phyloP scores from a whole-genome alignment of 1,140 invertebrate species.

The Ladona fulva region DNA sequence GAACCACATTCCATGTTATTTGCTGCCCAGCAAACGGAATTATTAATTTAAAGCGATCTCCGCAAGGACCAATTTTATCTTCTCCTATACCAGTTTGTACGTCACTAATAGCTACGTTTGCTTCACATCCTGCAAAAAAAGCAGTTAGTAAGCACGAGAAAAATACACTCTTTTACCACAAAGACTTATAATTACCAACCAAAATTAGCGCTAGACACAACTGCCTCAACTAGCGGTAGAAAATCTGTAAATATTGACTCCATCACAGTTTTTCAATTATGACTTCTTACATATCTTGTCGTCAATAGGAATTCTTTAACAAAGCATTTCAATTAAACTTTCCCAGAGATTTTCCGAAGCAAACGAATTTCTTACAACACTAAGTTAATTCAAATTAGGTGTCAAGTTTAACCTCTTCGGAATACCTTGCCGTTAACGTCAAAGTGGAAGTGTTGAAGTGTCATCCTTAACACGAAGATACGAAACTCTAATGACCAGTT shows the following conservation, averaged over 20 bases:
- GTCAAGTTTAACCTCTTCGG: too few relatives aligned
- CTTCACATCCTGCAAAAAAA: background rate
- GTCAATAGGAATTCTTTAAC: too few relatives aligned
- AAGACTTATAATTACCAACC: background rate
- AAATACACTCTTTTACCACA: background rate
- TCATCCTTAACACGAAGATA: too few relatives aligned
- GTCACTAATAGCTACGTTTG: background rate
- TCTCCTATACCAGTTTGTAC: background rate
- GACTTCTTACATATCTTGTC: background rate
- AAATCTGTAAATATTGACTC: background rate
- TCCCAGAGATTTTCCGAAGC: too few relatives aligned
- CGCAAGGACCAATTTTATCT: slow-evolving; percentile 16
- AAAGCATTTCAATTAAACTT: too few relatives aligned
- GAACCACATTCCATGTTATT: slow-evolving; percentile 34
- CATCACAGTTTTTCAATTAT: too few relatives aligned
- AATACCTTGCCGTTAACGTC: too few relatives aligned
- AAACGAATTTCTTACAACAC: too few relatives aligned
- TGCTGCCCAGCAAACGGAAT: slow-evolving; percentile 35
- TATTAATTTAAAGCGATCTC: slow-evolving; percentile 33
- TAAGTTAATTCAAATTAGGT: too few relatives aligned
- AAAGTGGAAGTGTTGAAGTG: too few relatives aligned
- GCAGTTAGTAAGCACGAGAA: background rate
- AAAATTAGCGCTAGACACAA: background rate
- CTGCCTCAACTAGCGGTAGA: background rate
- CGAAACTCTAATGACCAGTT: too few relatives aligned